A percentile compares a stretch with the other conserved stretches of the same genome.
Evolutionary conservation across 53 echinoderm and acorn worm genomes (phyloP).

Genomic region (Crossaster papposus): DNA sequence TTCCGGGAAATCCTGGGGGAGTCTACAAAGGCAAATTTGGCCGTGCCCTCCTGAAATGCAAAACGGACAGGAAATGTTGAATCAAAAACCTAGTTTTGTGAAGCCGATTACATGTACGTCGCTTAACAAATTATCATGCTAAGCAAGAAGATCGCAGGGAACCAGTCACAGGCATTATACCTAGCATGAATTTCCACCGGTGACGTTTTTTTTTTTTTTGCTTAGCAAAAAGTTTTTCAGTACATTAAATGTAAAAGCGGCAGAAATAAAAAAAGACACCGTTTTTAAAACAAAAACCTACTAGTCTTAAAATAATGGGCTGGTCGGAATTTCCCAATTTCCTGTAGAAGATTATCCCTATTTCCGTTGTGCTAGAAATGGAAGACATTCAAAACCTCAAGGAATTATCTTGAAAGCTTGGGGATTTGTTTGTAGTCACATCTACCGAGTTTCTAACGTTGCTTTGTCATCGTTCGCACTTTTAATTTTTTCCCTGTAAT

Average conservation of each 20-base stretch:
- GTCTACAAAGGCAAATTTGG: constrained; percentile 90
- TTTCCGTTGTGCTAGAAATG: not conserved
- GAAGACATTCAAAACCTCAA: not conserved
- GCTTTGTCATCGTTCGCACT: not conserved
- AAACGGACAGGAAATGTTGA: constrained; percentile 16
- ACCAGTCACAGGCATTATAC: too few relatives aligned
- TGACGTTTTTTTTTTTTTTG: too few relatives aligned
- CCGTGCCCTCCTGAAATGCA: constrained; percentile 91
- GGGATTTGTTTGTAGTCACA: not conserved
- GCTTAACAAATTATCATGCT: not conserved
- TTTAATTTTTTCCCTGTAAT: not conserved
- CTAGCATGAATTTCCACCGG: too few relatives aligned
- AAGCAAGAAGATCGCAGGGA: not conserved
- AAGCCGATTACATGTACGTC: not conserved
- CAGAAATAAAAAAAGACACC: too few relatives aligned
- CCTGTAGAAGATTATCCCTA: not conserved
- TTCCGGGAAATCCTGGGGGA: constrained; percentile 77
- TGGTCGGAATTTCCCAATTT: not conserved
- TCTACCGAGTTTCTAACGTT: not conserved
- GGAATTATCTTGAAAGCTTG: not conserved
- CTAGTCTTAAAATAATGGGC: not conserved
- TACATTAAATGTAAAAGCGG: too few relatives aligned
- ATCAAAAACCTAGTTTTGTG: not conserved
- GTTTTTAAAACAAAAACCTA: too few relatives aligned
- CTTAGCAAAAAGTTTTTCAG: too few relatives aligned